Conservation (phyloP, 2,888 invertebrate genomes). For the Campoplex nolae region DNA sequence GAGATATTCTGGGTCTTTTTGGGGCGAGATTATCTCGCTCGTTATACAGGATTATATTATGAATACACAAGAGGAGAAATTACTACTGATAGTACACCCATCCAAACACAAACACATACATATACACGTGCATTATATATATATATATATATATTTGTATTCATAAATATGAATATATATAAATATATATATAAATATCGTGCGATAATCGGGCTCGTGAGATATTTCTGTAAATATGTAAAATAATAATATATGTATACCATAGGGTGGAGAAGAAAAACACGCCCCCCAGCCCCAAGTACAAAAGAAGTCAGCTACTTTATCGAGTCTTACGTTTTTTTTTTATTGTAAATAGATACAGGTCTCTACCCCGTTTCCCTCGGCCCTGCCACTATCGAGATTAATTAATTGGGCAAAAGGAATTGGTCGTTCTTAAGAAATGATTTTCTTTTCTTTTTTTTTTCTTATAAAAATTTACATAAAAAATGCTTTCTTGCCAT, state of each 20-base stretch:
- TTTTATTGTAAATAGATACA: conserved; percentile 76
- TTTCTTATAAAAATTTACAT: not conserved
- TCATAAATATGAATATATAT: conserved; percentile 24
- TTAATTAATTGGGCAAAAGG: not conserved
- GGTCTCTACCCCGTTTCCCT: conserved; percentile 48
- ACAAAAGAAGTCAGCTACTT: conserved; percentile 84
- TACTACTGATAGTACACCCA: conserved; percentile 57
- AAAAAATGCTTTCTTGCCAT: not conserved
- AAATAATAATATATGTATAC: conserved; percentile 73
- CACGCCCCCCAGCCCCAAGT: conserved; percentile 83
- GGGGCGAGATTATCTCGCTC: conserved; percentile 44
- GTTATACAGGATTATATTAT: conserved; percentile 62
- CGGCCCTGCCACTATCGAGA: not conserved
- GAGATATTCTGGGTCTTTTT: conserved; percentile 12
- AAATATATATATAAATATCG: conserved; percentile 34
- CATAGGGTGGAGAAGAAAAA: conserved; percentile 78
- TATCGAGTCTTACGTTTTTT: conserved; percentile 80
- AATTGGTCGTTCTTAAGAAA: not conserved
- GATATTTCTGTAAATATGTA: conserved; percentile 80
- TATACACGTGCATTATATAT: not conserved
- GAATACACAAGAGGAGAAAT: conserved; percentile 38
- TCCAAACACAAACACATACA: conserved; percentile 14
- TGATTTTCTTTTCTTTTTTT: not conserved
- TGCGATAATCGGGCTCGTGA: conserved; percentile 58
- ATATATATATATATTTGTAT: conserved; percentile 14